These are phyloP conservation scores for Nothobranchius kuhntae DNA, from an alignment of 2,113 vertebrate genomes.

Conservation along the genomic window DNA sequence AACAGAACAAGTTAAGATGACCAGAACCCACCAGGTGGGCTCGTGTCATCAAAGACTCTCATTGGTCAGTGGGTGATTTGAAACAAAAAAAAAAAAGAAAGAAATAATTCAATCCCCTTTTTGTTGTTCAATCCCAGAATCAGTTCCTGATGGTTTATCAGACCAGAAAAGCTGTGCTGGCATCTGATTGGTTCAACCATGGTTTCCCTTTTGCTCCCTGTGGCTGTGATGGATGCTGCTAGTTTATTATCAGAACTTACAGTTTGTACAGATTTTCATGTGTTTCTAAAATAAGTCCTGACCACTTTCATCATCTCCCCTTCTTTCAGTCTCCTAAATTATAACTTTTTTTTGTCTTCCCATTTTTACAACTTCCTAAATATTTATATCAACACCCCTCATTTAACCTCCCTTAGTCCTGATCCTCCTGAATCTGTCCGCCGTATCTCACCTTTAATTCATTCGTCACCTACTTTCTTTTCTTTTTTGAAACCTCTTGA, in stretches of 20 bases:
- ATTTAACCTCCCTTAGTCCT: neutral
- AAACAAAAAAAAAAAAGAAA: too few relatives aligned
- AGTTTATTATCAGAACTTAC: neutral
- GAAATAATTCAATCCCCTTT: too few relatives aligned
- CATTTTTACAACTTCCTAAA: neutral
- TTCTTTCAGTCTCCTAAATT: neutral
- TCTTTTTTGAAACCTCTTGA: neutral
- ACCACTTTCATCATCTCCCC: neutral
- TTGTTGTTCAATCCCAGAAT: too few relatives aligned
- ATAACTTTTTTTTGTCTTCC: neutral
- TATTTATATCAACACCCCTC: neutral
- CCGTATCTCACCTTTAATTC: neutral
- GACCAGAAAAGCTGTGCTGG: too few relatives aligned
- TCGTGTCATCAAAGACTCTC: too few relatives aligned
- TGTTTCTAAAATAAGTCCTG: too few relatives aligned
- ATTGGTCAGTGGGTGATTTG: too few relatives aligned
- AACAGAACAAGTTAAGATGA: too few relatives aligned
- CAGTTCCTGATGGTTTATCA: too few relatives aligned
- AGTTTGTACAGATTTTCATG: too few relatives aligned
- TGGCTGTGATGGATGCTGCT: conserved; percentile 47
- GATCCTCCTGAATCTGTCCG: neutral
- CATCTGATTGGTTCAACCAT: conserved; percentile 30
- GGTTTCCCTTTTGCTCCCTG: conserved; percentile 18
- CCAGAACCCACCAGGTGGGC: too few relatives aligned
- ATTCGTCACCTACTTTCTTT: neutral